Base-by-base conservation (phyloP, 2,888 invertebrate species). In the Didymodactylos carnosus region DNA sequence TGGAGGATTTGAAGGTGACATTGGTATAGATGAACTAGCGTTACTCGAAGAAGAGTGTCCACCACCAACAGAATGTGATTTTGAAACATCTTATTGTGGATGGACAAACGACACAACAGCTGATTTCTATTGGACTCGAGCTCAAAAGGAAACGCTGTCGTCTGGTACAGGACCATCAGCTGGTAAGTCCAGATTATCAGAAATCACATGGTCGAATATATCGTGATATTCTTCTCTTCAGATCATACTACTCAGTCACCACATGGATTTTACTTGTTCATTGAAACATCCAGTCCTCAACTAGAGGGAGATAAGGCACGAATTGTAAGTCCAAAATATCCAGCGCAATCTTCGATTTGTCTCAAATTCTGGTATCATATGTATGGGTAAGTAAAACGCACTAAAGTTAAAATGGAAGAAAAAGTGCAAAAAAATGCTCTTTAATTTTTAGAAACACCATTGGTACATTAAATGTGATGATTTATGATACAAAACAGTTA, bases 21-120 rank as follows among this genome's bases (percentile, higher is more conserved):
- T n/a, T n/a, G n/a, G n/a, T n/a, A 75, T 83, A 40, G 83, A 83
- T 77, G 82, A 82, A 75, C 78, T 83, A 46, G 72, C 72, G 1
- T 76, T 80, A 14, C 75, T 73, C 7, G 75, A 76, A 69, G 82
- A 81, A 8, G 43, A 40, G 19, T 77, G 77, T 72, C 72, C 76
- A 39, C 53, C 73, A 16, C 62, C 70, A 3, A 25, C 35, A 8
- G n/a, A 43, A 16, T 82, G 82, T 76, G 76, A 76, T 76, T 76
- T 76, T 40, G 76, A 76, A 69, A n/a, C 23, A 25, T 69, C 25
- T 39, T 53, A 29, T 19, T 74, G 74, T 41, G 69, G 80, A 19
- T 82, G 79, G 79, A 77, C 71, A 19, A 79, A 80, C 74, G 77
- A 79, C 70, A 77, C 72, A 70, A 76, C 77, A 40, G 80, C 79